A percentile compares a stretch with the other conserved stretches of the same genome.
Conservation (phyloP, 2,797 vertebrate genomes). For the Smutsia temminckii region DNA sequence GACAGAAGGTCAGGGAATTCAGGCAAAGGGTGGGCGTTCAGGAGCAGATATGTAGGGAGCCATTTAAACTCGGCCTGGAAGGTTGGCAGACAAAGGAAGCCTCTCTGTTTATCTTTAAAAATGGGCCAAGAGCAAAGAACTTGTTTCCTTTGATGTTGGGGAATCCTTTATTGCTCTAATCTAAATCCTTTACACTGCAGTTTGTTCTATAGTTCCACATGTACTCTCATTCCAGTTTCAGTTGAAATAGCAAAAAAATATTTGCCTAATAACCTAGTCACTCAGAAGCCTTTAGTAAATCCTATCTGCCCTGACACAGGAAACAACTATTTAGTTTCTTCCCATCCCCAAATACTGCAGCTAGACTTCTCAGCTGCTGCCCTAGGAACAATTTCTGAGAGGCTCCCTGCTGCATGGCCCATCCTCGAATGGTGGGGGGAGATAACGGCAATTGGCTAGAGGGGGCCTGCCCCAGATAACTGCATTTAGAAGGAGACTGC, state of each 20-base stretch:
- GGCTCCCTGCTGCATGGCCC: neutral
- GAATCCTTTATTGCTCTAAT: neutral
- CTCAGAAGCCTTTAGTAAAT: neutral
- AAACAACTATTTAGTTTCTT: neutral
- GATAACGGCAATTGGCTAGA: neutral
- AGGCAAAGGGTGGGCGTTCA: neutral
- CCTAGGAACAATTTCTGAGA: neutral
- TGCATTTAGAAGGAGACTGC: neutral
- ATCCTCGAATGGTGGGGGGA: neutral
- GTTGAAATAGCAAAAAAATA: neutral
- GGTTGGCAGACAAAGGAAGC: neutral
- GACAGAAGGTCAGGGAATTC: neutral
- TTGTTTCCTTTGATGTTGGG: neutral
- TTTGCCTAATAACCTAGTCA: neutral
- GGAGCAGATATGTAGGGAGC: neutral
- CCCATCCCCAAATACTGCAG: neutral
- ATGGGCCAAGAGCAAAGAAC: neutral
- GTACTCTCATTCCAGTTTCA: neutral
- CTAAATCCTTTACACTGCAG: neutral
- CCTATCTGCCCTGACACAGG: neutral
- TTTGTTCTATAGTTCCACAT: neutral
- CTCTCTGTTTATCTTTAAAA: neutral
- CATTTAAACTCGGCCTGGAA: neutral
- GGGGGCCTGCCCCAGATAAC: neutral
- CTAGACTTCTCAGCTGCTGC: neutral